Base-by-base conservation (phyloP, 2,888 invertebrate species). In the Drosophila mulleri region DNA sequence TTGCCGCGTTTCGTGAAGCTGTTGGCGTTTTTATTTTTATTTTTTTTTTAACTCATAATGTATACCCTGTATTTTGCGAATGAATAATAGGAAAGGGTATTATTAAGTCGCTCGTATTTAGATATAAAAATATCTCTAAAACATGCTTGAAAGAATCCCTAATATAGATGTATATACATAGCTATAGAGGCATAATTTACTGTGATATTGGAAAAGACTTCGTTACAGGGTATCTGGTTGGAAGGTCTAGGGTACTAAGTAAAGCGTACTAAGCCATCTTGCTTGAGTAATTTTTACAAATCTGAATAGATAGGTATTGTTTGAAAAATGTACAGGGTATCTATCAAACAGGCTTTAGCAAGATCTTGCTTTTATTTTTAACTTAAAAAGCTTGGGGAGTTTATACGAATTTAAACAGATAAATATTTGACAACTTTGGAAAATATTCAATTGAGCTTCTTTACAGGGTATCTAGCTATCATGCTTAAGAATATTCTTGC, bases 1-100 rank as follows among this genome's bases (percentile, higher is more conserved):
- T 83, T 80, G 78, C 78, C 71, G 70, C 67, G 60, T 66, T 72
- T 74, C 66, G 71, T 76, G 45, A 26, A 57, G 66, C 76, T 72
- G 12, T 64, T 78, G 63, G 80, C 54, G 57, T 67, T 69, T 62
- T 52, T 29, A 1, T 1, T 3, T 11, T 2, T n/a, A n/a, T 3
- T 18, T 45, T 47, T 29, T 58, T 29, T 20, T 20, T 1, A 35
- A 2, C 50, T 8, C 50, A 37, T 60, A 16, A 35, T 39, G 3
- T n/a, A 35, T 48, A 48, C 67, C n/a, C 26, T 35, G 18, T 48
- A 41, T 8, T 18, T 4, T 18, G 14, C 5, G 29, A 56, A 18
- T 18, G 23, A 14, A 14, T 41, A 14, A 4, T 8, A 18, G 54
- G 18, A 26, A n/a, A 26, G 39, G 26, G 2, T 39, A 52, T 39